Evolutionary conservation across 2,113 vertebrate genomes (phyloP).

Genomic region (Hoplias malabaricus): DNA sequence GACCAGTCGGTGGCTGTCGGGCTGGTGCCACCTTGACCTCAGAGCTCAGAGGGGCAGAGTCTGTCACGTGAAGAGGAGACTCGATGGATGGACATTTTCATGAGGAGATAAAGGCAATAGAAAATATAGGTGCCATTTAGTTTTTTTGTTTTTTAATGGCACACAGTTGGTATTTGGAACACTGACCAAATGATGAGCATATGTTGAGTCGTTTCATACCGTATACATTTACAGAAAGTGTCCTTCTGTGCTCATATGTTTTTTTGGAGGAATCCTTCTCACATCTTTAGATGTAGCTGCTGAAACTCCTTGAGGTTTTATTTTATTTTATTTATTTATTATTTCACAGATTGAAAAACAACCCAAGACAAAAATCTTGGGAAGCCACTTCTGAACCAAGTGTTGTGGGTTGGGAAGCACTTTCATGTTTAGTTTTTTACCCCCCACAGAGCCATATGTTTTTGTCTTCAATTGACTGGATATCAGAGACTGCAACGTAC

Average conservation of each 20-base stretch:
- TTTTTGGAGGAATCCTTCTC: conserved; percentile 10
- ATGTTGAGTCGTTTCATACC: neutral
- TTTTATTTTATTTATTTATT: conserved; percentile 21
- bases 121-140: conserved; percentile 9
- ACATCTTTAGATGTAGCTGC: conserved; percentile 38
- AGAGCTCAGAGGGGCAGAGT: conserved; percentile 17
- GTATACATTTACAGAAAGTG: conserved; percentile 14
- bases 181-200: conserved; percentile 1
- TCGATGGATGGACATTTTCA: neutral
- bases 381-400: conserved; percentile 27
- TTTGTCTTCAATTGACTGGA: conserved; percentile 15
- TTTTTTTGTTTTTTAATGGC: neutral
- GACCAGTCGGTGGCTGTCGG: neutral
- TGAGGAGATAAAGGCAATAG: conserved; percentile 13
- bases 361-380: conserved; percentile 7
- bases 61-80: neutral
- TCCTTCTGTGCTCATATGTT: conserved; percentile 32
- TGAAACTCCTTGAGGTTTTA: conserved; percentile 19
- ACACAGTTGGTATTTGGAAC: conserved; percentile 5
- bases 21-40: neutral
- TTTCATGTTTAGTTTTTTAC: neutral
- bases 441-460: conserved; percentile 31
- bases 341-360: conserved; percentile 15
- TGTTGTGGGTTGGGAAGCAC: neutral
- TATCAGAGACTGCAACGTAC: conserved; percentile 7